Evolutionary conservation across 2,888 invertebrate species (phyloP), one percentile per base, ranked within the genome.

Genomic region (Ormyrus pomaceus): DNA sequence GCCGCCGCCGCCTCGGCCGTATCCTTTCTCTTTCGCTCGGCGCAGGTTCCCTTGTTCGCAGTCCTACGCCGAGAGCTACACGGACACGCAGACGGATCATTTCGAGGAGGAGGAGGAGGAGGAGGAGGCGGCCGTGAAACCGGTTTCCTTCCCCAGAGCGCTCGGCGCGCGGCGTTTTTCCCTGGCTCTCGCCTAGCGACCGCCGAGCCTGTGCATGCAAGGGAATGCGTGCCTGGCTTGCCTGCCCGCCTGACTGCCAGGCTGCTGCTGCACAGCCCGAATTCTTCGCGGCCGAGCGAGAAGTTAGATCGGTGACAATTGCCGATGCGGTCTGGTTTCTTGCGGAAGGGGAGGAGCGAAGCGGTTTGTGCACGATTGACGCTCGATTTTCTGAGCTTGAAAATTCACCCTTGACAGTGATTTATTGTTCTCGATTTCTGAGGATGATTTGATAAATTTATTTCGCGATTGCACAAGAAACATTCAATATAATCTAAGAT

Each of bases 121-220:
- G 13, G 69, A 46, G 79, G 73, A 13, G 80, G 73, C 55, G 70
- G 45, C 77, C 80, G 64, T 74, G 80, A 81, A 81, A 81, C 80
- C 80, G 80, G 80, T 81, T 81, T 56, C n/a, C 80, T 73, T 72
- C 80, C 77, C 76, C 66, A 53, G 74, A 56, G 80, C 72, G 77
- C 80, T 76, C 70, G 34, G 62, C 68, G 53, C 50, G 50, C 61
- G 34, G 66, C 77, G 71, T 78, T 78, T 81, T 78, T 78, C 78
- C 66, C 75, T 55, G 66, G 46, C 68, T 5, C n/a, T 64, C 19
- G 72, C 68, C 62, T 80, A 58, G 66, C 80, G 71, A 66, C 79
- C 61, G 50, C 34, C 34, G 34, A 34, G 34, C 34, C 34, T 13
- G 19, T 34, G 34, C 34, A 34, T 34, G 34, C 34, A 34, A 2